Evolutionary conservation across 2,888 invertebrate genomes (phyloP), one percentile per base, ranked within the genome.

Genomic region (Lasioglossum lativentre): DNA sequence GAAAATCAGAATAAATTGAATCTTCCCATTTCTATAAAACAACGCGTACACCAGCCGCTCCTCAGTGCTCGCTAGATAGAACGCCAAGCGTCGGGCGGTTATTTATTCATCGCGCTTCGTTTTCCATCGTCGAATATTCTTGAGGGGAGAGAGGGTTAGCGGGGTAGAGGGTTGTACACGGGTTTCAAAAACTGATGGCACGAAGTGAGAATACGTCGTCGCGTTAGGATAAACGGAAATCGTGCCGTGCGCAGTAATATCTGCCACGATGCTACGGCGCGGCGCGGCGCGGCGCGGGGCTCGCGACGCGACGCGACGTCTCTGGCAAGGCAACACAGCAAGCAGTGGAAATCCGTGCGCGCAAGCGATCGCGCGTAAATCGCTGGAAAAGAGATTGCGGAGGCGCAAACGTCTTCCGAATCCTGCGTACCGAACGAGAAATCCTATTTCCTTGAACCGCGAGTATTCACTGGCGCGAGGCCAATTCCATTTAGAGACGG

Each of bases 401-500:
- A 79, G 75, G 77, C 81, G 82, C 74, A 68, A 88, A 90, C 83
- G 81, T 80, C 70, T 71, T 72, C 86, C 76, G 80, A 86, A 80
- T 83, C 52, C 80, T 86, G 84, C 90, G 90, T 84, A 72, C 72
- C 80, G 74, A 82, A 90, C 83, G 90, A 86, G 86, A 86, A 89
- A 90, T 89, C 88, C 83, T 79, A 90, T 90, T 83, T 89, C 80
- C 82, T 71, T 56, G 82, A 88, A 86, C 78, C 90, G 86, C 83
- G 88, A 74, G 84, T 77, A 87, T 87, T 84, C 86, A 75, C 83
- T 91, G 90, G 90, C 90, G 73, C 80, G 74, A 30, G 75, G 85
- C 90, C 90, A 90, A 91, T 90, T 91, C 88, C 90, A 90, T 90
- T 90, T 90, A 90, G 87, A 85, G 83, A 70, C 68, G 83, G 76